Conservation (phyloP, 2,888 invertebrate species). For the Drosophila anomalipes region DNA sequence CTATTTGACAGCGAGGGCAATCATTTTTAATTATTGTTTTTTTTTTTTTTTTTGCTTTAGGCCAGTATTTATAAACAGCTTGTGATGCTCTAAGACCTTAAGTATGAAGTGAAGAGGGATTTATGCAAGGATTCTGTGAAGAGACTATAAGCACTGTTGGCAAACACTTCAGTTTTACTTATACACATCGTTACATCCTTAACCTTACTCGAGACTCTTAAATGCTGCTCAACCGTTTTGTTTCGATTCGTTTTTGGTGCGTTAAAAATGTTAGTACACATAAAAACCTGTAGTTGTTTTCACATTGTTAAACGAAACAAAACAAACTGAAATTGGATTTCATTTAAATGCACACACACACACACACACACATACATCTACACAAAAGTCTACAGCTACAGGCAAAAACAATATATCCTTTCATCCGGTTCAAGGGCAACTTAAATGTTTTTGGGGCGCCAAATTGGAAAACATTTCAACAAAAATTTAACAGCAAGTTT, state of each 20-base stretch:
- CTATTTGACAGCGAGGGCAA: conserved; percentile 1
- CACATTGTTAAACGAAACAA: conserved; percentile 26
- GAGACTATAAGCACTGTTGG: background rate
- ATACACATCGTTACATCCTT: background rate
- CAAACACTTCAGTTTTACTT: conserved; percentile 5
- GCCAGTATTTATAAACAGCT: conserved; percentile 3
- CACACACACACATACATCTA: conserved; percentile 3
- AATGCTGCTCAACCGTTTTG: background rate
- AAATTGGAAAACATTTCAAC: conserved; percentile 47
- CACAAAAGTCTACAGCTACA: conserved; percentile 5
- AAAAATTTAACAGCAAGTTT: conserved; percentile 40
- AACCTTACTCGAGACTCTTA: background rate
- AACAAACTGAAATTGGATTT: conserved; percentile 62
- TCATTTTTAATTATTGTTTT: background rate
- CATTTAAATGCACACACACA: conserved; percentile 26
- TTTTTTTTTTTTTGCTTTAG: background rate
- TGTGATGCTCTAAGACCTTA: conserved; percentile 15
- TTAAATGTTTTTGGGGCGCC: conserved; percentile 55
- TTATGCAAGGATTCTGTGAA: conserved; percentile 17
- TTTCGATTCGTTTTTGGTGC: background rate
- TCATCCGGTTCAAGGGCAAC: conserved; percentile 60
- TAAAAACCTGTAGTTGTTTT: conserved; percentile 33
- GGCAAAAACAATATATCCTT: conserved; percentile 18
- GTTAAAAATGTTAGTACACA: conserved; percentile 1
- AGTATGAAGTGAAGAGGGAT: conserved; percentile 16